A percentile compares a stretch with the other conserved stretches of the same genome.
Conservation (phyloP, 1,140 invertebrate genomes). For the Neodiprion lecontei region DNA sequence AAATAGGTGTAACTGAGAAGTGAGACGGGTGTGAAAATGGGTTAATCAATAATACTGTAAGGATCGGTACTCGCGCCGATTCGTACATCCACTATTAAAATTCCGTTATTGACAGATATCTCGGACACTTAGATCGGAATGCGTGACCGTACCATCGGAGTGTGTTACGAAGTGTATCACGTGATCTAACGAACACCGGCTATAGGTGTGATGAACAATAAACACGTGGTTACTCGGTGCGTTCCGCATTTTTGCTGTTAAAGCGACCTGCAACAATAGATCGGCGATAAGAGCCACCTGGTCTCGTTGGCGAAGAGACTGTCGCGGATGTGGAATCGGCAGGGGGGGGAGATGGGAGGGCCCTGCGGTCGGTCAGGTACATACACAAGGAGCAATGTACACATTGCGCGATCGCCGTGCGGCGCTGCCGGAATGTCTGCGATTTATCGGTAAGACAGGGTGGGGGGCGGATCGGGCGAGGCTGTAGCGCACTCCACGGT, state of each 20-base stretch:
- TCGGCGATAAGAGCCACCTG: background rate
- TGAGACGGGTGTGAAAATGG: too few species aligned
- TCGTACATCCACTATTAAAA: too few species aligned
- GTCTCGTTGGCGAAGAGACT: background rate
- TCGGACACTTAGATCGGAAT: too few species aligned
- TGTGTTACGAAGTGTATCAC: background rate
- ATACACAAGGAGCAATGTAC: too few species aligned
- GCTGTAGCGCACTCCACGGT: background rate
- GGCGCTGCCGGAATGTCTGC: too few species aligned
- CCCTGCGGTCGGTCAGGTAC: too few species aligned
- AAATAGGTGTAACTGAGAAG: too few species aligned
- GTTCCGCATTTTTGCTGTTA: background rate
- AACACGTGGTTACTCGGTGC: background rate
- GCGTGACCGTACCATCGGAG: too few species aligned
- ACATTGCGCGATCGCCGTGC: too few species aligned
- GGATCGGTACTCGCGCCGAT: too few species aligned
- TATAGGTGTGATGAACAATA: background rate
- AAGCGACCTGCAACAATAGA: background rate
- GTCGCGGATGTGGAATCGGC: background rate
- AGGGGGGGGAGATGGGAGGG: background rate
- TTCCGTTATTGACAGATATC: too few species aligned
- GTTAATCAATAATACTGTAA: too few species aligned
- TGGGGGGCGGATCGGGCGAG: constrained; percentile 8
- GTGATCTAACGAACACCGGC: background rate
- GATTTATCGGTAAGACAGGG: background rate